Conservation (phyloP, 2,888 invertebrate species). For the Aelia acuminata region DNA sequence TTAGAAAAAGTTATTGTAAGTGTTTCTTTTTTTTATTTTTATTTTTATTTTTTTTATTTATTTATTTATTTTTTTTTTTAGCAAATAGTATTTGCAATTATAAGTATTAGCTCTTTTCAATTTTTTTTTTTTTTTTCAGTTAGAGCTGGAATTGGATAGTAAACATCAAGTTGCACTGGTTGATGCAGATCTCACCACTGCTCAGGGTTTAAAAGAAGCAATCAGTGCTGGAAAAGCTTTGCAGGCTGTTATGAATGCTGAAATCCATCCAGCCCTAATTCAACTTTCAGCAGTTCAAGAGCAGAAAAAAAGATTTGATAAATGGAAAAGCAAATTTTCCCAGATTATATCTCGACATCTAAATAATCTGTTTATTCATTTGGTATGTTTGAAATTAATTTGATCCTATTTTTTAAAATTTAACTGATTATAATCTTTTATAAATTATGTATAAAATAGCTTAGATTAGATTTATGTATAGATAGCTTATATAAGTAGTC, state of each 20-base stretch:
- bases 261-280: slow-evolving; percentile 76
- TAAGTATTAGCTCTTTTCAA: too few relatives aligned
- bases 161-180: slow-evolving; percentile 78
- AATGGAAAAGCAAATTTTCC: slow-evolving; percentile 84
- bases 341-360: slow-evolving; percentile 89
- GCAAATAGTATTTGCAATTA: too few relatives aligned
- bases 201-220: slow-evolving; percentile 76
- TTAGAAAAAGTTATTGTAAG: slow-evolving; percentile 84
- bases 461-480: too few relatives aligned
- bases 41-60: slow-evolving; percentile 52
- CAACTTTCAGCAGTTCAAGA: slow-evolving; percentile 84
- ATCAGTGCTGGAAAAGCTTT: slow-evolving; percentile 81
- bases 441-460: too few relatives aligned
- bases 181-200: slow-evolving; percentile 80
- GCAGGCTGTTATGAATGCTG: slow-evolving; percentile 80
- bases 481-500: too few relatives aligned
- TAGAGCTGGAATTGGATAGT: slow-evolving; percentile 79
- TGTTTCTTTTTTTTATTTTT: slow-evolving; percentile 63
- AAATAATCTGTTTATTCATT: slow-evolving; percentile 94
- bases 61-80: too few relatives aligned
- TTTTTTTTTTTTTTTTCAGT: slow-evolving; percentile 69
- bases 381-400: slow-evolving; percentile 72
- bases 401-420: background rate
- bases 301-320: slow-evolving; percentile 83
- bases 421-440: background rate